phyloP scores from a whole-genome alignment of 2,888 invertebrate genomes.

The Drosophila aldrichi region DNA sequence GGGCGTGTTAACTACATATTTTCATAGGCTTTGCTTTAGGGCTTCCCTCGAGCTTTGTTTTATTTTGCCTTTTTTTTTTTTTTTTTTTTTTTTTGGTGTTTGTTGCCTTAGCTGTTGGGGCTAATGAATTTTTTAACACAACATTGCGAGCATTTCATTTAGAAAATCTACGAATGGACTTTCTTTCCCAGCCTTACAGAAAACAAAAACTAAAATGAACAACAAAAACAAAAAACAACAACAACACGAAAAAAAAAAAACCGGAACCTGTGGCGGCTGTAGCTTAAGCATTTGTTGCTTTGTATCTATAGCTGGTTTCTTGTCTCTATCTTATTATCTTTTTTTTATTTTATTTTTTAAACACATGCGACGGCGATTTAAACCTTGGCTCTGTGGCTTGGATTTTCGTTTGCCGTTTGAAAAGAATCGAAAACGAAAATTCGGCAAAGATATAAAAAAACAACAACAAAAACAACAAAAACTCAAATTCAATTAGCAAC shows the following conservation, averaged over 20 bases:
- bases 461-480: slow-evolving; percentile 24
- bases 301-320: slow-evolving; percentile 43
- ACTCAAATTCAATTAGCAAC: slow-evolving; percentile 64
- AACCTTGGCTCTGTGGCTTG: slow-evolving; percentile 39
- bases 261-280: slow-evolving; percentile 39
- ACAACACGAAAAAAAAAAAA: slow-evolving; percentile 25
- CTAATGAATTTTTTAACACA: slow-evolving; percentile 66
- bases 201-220: slow-evolving; percentile 1
- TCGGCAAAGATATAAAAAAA: slow-evolving; percentile 24
- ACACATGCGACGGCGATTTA: slow-evolving; percentile 58
- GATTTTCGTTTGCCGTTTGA: slow-evolving; percentile 27
- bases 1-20: slow-evolving; percentile 67
- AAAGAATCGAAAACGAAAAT: slow-evolving; percentile 46
- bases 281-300: slow-evolving; percentile 22
- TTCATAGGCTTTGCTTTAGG: slow-evolving; percentile 30
- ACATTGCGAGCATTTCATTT: slow-evolving; percentile 71
- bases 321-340: slow-evolving; percentile 50
- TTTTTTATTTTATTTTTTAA: slow-evolving; percentile 39
- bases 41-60: slow-evolving; percentile 36
- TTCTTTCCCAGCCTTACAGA: slow-evolving; percentile 48
- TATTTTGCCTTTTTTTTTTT: background rate
- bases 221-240: background rate
- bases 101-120: slow-evolving; percentile 21
- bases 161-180: slow-evolving; percentile 46
- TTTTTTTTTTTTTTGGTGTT: background rate